Evolutionary conservation across 1,140 invertebrate genomes (phyloP).

Genomic region (Pogonomyrmex barbatus): DNA sequence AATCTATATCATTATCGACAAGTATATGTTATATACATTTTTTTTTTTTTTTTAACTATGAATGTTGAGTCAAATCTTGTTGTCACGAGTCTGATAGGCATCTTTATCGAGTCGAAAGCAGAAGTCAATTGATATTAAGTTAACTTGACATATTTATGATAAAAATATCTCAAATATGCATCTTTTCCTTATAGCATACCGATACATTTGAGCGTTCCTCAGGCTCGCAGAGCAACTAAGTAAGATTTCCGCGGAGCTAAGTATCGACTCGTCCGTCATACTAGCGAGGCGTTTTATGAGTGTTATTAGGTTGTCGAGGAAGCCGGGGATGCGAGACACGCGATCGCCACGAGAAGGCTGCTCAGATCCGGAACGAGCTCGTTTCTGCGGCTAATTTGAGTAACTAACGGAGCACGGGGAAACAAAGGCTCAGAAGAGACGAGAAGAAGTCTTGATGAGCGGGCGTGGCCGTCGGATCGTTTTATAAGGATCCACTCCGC

Average conservation of each 20-base stretch:
- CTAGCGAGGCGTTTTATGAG: conserved; percentile 37
- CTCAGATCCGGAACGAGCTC: conserved; percentile 50
- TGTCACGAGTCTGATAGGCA: neutral
- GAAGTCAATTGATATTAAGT: neutral
- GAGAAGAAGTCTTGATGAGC: conserved; percentile 72
- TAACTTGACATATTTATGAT: neutral
- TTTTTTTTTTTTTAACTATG: neutral
- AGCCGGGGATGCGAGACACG: conserved; percentile 35
- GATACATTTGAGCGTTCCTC: neutral
- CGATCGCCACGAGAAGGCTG: conserved; percentile 33
- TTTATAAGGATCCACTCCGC: conserved; percentile 66
- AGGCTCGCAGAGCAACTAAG: neutral
- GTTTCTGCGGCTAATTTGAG: conserved; percentile 83
- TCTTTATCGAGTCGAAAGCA: neutral
- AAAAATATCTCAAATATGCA: neutral
- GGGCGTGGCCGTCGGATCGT: conserved; percentile 74
- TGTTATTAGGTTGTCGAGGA: conserved; percentile 40
- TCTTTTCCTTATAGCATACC: neutral
- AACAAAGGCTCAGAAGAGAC: conserved; percentile 78
- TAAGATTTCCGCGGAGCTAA: conserved; percentile 16
- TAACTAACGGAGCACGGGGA: conserved; percentile 80
- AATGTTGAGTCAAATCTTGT: neutral
- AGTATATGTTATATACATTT: neutral
- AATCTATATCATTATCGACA: neutral
- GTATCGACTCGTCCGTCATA: conserved; percentile 24